Conservation (phyloP, 2,113 vertebrate genomes). For the Gambusia holbrooki region DNA sequence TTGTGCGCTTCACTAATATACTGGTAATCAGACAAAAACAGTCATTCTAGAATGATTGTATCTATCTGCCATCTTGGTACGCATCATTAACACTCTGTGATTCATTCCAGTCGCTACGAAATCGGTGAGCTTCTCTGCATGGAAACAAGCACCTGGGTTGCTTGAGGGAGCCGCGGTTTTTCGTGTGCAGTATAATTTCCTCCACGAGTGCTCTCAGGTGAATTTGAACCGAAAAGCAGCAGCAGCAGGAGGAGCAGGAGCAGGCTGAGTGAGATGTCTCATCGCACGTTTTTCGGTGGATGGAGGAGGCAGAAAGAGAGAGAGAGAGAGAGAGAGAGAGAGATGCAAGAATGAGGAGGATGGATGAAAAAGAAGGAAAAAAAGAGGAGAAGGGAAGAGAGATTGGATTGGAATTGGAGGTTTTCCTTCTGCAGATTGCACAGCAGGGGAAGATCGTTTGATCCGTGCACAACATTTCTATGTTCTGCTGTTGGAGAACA, state of each 20-base stretch:
- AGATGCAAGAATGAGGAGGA: not conserved
- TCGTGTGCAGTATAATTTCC: conserved; percentile 46
- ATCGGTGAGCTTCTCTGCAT: conserved; percentile 15
- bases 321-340: not conserved
- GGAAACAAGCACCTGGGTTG: conserved; percentile 1
- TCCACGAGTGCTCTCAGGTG: conserved; percentile 38
- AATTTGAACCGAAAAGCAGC: conserved; percentile 30
- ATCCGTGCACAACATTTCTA: conserved; percentile 38
- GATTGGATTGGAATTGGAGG: conserved; percentile 38
- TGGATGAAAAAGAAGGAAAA: not conserved
- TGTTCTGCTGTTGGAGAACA: conserved; percentile 48
- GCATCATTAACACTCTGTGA: not conserved
- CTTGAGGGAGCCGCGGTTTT: conserved; percentile 28
- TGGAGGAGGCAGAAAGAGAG: not conserved
- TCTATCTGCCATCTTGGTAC: not conserved
- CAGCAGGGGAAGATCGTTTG: conserved; percentile 29
- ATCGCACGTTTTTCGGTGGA: conserved; percentile 45
- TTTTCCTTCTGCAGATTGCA: conserved; percentile 54
- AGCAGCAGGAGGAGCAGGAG: not conserved
- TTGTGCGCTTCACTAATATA: not conserved
- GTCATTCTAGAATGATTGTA: not conserved
- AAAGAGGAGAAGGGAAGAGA: conserved; percentile 13
- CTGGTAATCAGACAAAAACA: not conserved
- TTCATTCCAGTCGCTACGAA: conserved; percentile 6
- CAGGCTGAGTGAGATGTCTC: conserved; percentile 34